These are phyloP conservation scores for Trissolcus basalis DNA, from an alignment of 1,140 invertebrate genomes.

Conservation along the genomic window DNA sequence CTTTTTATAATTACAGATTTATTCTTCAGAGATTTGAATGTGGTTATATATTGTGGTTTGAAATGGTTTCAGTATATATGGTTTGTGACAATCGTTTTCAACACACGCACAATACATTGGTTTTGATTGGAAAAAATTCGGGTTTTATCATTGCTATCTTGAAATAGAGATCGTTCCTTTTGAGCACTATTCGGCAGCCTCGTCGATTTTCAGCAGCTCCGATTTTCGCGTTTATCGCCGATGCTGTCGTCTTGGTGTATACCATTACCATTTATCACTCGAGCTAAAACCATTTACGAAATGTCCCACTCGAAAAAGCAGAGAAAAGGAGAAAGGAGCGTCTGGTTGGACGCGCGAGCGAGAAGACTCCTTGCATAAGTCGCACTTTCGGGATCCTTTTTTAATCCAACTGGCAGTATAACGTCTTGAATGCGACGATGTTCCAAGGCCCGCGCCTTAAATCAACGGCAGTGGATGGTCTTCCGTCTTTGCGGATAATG, in stretches of 20 bases:
- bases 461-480: slow-evolving; percentile 44
- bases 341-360: neutral
- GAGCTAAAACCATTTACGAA: slow-evolving; percentile 63
- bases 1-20: too few species aligned
- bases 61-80: too few species aligned
- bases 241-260: slow-evolving; percentile 59
- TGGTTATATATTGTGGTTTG: too few species aligned
- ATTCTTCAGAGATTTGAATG: too few species aligned
- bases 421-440: slow-evolving; percentile 38
- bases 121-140: slow-evolving; percentile 22
- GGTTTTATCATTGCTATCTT: slow-evolving; percentile 21
- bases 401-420: slow-evolving; percentile 46
- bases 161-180: slow-evolving; percentile 46
- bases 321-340: slow-evolving; percentile 28
- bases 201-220: slow-evolving; percentile 47
- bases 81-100: neutral
- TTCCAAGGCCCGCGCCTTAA: slow-evolving; percentile 40
- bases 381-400: slow-evolving; percentile 54
- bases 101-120: neutral
- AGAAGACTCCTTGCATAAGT: slow-evolving; percentile 46
- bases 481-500: slow-evolving; percentile 53
- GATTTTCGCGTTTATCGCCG: slow-evolving; percentile 62
- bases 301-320: slow-evolving; percentile 49
- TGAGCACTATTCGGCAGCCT: slow-evolving; percentile 33
- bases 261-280: slow-evolving; percentile 70